Evolutionary conservation across 2,113 vertebrate genomes (phyloP).

Genomic region (Andinoacara biseriatus): DNA sequence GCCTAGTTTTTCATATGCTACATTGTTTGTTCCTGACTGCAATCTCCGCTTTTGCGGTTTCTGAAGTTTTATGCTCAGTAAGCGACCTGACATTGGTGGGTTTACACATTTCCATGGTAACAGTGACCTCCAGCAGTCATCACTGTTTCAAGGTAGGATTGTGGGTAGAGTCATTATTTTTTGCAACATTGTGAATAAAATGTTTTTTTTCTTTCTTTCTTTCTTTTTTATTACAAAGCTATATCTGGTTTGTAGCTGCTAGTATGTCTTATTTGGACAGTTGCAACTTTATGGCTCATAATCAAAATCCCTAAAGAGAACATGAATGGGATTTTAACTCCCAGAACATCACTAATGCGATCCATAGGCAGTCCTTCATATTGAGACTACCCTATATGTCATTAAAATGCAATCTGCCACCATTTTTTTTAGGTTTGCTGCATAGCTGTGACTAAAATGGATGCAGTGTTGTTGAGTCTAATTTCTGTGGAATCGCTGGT

Average conservation of each 20-base stretch:
- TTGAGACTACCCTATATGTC: background rate
- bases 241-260: no score
- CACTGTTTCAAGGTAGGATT: background rate
- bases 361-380: background rate
- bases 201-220: background rate
- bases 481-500: background rate
- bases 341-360: background rate
- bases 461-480: background rate
- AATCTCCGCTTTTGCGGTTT: background rate
- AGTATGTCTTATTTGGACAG: background rate
- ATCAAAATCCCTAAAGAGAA: background rate
- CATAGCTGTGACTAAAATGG: background rate
- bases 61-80: background rate
- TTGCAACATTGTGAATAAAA: background rate
- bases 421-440: background rate
- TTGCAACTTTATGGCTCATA: background rate
- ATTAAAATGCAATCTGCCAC: fast-evolving
- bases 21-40: background rate
- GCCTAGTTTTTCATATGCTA: background rate
- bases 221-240: background rate
- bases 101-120: background rate
- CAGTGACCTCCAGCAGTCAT: background rate
- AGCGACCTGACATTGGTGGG: background rate
- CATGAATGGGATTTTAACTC: background rate
- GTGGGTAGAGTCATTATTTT: background rate